Percentiles rank a stretch among this genome's conserved stretches.
Conservation (phyloP, 2,113 vertebrate species). For the Oryzias melastigma region DNA sequence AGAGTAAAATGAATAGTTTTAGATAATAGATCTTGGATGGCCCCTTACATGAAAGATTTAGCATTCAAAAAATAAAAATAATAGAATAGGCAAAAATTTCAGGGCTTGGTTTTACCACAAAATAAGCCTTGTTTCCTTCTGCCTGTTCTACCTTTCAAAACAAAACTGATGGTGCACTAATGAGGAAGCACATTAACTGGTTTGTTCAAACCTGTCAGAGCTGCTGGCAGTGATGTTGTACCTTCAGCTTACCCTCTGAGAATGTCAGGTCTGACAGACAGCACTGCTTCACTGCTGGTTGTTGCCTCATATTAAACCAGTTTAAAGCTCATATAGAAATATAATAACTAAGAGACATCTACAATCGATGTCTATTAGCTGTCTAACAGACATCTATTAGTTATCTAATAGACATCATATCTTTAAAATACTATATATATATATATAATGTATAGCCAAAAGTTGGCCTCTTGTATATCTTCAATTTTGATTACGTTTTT, state of each 20-base stretch:
- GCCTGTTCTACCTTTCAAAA: neutral
- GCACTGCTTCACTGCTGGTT: neutral
- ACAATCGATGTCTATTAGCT: neutral
- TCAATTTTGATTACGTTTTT: too few species aligned
- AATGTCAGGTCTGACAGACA: neutral
- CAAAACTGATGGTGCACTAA: neutral
- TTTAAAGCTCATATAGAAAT: too few species aligned
- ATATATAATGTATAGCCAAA: too few species aligned
- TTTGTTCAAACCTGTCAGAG: conserved; percentile 61
- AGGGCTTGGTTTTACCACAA: neutral
- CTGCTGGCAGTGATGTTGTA: conserved; percentile 44
- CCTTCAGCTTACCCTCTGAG: conserved; percentile 26
- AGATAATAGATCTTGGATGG: neutral
- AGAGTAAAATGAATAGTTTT: too few species aligned
- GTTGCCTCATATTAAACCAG: neutral
- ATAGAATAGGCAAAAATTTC: too few species aligned
- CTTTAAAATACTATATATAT: too few species aligned
- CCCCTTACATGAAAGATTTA: neutral
- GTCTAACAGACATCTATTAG: neutral
- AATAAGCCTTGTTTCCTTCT: neutral
- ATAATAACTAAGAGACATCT: too few species aligned
- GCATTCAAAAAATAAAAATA: neutral
- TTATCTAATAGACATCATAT: neutral
- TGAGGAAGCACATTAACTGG: conserved; percentile 34
- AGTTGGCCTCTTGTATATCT: too few species aligned